A percentile compares a stretch with the other conserved stretches of the same genome.
These are phyloP conservation scores for Eretmochelys imbricata DNA, from an alignment of 2,113 vertebrate species.

Conservation along the genomic window DNA sequence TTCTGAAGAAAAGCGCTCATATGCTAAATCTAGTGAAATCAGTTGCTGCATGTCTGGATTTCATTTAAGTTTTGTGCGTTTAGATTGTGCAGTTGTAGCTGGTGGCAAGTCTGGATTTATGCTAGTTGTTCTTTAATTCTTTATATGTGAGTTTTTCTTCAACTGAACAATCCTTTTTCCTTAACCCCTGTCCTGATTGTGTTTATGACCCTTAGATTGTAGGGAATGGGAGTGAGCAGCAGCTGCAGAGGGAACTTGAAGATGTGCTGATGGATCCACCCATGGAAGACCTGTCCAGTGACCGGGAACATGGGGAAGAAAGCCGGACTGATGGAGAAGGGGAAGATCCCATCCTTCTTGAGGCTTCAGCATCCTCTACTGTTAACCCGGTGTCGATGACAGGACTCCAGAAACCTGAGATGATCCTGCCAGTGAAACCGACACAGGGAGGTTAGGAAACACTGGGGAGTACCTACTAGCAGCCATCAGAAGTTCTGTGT, in stretches of 20 bases:
- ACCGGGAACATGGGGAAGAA: conserved; percentile 76
- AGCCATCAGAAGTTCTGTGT: not conserved
- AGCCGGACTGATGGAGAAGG: conserved; percentile 78
- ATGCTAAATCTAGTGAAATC: not conserved
- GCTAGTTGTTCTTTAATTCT: conserved; percentile 46
- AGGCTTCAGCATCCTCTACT: conserved; percentile 81
- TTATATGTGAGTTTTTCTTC: not conserved
- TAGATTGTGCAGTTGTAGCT: not conserved
- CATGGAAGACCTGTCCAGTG: conserved; percentile 81
- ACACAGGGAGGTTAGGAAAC: conserved; percentile 89
- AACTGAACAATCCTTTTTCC: conserved; percentile 11
- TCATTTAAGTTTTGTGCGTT: conserved; percentile 15
- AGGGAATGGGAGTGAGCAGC: conserved; percentile 98
- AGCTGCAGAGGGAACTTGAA: conserved; percentile 94
- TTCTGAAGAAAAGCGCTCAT: not conserved
- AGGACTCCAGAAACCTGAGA: conserved; percentile 87
- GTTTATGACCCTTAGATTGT: conserved; percentile 86
- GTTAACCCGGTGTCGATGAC: conserved; percentile 83
- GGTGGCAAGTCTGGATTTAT: conserved; percentile 28
- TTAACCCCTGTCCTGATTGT: conserved; percentile 35
- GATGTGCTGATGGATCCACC: conserved; percentile 98
- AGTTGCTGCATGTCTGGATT: not conserved
- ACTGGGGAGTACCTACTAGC: conserved; percentile 11
- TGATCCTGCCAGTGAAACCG: conserved; percentile 92
- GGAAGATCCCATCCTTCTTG: conserved; percentile 79